Evolutionary conservation across 1,140 invertebrate species (phyloP).

Genomic region (Euura saliciscinereae): DNA sequence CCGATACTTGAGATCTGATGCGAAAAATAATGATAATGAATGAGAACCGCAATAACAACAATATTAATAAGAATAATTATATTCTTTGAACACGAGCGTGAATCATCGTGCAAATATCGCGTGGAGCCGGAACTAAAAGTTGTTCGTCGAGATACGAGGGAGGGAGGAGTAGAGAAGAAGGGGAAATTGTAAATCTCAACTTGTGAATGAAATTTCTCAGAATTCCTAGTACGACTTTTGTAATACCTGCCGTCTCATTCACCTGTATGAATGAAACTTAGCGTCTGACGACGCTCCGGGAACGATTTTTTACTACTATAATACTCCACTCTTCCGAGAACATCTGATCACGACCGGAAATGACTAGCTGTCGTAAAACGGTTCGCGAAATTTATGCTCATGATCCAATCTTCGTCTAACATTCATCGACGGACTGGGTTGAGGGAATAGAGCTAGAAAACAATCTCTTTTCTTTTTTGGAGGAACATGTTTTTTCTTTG

Average conservation of each 20-base stretch:
- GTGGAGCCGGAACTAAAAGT: conserved; percentile 3
- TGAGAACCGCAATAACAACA: too few species aligned
- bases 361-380: background rate
- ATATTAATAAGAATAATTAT: background rate
- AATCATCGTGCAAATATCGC: background rate
- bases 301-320: too few species aligned
- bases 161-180: background rate
- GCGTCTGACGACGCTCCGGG: background rate
- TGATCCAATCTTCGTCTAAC: too few species aligned
- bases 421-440: too few species aligned
- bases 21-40: too few species aligned
- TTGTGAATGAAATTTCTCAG: conserved; percentile 1
- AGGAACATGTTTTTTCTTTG: too few species aligned
- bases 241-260: background rate
- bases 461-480: too few species aligned
- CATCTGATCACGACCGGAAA: background rate
- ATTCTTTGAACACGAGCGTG: background rate
- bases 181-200: background rate
- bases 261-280: background rate
- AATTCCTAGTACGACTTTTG: background rate
- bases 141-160: background rate
- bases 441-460: too few species aligned
- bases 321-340: background rate
- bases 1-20: too few species aligned
- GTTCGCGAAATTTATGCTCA: too few species aligned